Evolutionary conservation across 2,113 vertebrate species (phyloP), one percentile per base, ranked within the genome.

Genomic region (Diadophis punctatus): DNA sequence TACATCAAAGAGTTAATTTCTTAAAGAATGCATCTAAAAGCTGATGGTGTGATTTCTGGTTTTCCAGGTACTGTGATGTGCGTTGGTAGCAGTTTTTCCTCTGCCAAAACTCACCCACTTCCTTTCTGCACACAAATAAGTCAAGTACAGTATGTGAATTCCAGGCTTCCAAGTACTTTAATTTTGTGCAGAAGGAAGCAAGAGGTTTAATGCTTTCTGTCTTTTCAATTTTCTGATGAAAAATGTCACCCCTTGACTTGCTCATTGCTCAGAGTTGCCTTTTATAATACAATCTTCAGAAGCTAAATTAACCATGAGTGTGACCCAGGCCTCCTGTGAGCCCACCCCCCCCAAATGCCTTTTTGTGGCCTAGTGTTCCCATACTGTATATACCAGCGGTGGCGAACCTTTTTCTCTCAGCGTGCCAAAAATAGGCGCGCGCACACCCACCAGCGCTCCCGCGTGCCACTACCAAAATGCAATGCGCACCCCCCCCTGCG

Each of bases 1-100:
- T 99, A 98, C 95, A 99, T 98, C 97, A 98, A 95, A 99, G 51
- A 99, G 97, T 96, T 99, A 99, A 22, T 99, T 99, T 98, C 99
- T 99, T 96, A 99, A 98, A 98, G 16, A 99, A 99, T 96, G 99
- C 99, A 91, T 98, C 97, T 39, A 99, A 98, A 39, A 99, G 39
- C 98, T 98, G 88, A 99, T 96, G 18, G 14, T 49, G 99, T 99
- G 96, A 99, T 97, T 97, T 99, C 97, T 99, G 74, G 74, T 80
- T 80, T 80, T 80, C 74, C 34, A 80, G 74, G 74, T 80, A 80
- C 74, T 80, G 74, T 43, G 34, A 80, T 80, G 8, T 80, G 74
- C 34, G 8, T 80, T 43, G 74, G 34, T 22, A 43, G 74, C 74
- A 80, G 74, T 80, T 80, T 22, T 80, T 22, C 34, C 74, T 43